Evolutionary conservation across 2,888 invertebrate species (phyloP).

Genomic region (Brachycybe producta): DNA sequence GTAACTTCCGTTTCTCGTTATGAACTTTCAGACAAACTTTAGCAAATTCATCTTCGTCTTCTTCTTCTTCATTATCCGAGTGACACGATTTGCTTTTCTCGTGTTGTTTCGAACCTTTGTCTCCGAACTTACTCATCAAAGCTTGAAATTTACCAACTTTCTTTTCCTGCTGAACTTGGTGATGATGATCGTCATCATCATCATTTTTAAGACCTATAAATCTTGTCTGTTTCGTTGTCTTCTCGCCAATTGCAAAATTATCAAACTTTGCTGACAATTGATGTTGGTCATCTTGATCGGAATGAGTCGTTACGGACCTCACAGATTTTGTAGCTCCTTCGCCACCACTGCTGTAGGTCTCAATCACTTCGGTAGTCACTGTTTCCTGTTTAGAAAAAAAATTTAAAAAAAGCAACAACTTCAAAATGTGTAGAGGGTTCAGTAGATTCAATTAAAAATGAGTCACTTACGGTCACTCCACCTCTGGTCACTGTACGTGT

Average conservation of each 20-base stretch:
- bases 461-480: conserved; percentile 4
- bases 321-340: too few relatives aligned
- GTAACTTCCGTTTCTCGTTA: conserved; percentile 22
- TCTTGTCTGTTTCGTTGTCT: too few relatives aligned
- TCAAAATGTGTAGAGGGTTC: too few relatives aligned
- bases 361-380: not conserved
- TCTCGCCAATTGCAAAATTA: not conserved
- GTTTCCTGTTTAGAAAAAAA: conserved; percentile 2
- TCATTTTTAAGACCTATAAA: too few relatives aligned
- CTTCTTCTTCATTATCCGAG: not conserved
- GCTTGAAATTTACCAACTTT: not conserved
- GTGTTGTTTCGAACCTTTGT: not conserved
- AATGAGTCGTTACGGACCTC: too few relatives aligned
- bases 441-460: too few relatives aligned
- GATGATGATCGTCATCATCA: too few relatives aligned
- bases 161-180: too few relatives aligned
- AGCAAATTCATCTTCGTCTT: conserved; percentile 19
- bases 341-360: not conserved
- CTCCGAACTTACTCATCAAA: not conserved
- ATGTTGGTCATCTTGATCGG: too few relatives aligned
- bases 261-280: too few relatives aligned
- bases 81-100: not conserved
- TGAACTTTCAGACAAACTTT: conserved; percentile 22
- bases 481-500: not conserved
- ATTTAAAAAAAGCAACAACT: too few relatives aligned